Percentiles rank a stretch among this genome's conserved stretches.
These are phyloP conservation scores for Hymenochirus boettgeri DNA, from an alignment of 2,113 vertebrate species.

Conservation along the genomic window DNA sequence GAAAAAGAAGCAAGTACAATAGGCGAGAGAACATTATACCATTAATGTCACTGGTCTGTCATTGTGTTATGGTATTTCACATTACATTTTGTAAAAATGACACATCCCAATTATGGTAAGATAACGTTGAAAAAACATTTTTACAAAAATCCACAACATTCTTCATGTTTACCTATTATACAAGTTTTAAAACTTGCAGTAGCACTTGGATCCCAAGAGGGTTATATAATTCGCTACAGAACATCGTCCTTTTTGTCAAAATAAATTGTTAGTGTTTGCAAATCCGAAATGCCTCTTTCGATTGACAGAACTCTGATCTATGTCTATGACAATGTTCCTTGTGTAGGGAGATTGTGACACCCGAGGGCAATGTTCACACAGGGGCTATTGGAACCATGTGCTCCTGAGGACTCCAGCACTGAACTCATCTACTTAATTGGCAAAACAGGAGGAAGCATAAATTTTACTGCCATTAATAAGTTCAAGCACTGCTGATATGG, in stretches of 20 bases:
- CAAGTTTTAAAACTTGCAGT: no score
- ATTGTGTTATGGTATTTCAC: no score
- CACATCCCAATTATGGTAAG: no score
- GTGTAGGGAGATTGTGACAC: conserved; percentile 64
- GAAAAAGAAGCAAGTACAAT: no score
- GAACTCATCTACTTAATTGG: conserved; percentile 85
- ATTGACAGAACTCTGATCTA: conserved; percentile 57
- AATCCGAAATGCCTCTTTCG: conserved; percentile 47
- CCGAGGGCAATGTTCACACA: conserved; percentile 74
- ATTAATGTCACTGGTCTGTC: no score
- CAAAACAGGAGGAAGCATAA: conserved; percentile 96
- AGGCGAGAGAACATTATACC: no score
- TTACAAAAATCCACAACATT: no score
- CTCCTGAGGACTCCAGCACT: conserved; percentile 65
- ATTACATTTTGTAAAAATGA: no score
- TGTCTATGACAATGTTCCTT: conserved; percentile 54
- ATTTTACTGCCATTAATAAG: conserved; percentile 96
- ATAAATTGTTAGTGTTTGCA: conserved; percentile 53
- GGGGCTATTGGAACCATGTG: conserved; percentile 83
- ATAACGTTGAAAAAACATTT: no score
- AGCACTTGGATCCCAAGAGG: background rate
- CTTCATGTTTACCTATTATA: no score
- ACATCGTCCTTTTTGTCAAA: background rate
- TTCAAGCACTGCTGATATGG: conserved; percentile 77
- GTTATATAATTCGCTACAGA: conserved; percentile 2